phyloP scores from a whole-genome alignment of 35 echinoderm and acorn worm genomes.

The Ptychodera flava region DNA sequence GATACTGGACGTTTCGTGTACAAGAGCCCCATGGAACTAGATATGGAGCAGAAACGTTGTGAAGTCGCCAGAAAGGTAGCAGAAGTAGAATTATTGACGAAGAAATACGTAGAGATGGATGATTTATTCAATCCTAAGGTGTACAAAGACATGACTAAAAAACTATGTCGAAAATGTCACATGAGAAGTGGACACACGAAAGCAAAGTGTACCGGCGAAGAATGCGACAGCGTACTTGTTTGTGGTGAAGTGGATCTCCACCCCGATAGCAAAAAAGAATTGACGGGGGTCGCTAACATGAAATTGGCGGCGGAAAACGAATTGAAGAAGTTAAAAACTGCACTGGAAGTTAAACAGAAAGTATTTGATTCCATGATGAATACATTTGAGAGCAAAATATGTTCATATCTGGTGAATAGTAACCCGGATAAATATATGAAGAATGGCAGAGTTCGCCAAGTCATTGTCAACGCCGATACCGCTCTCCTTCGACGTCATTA shows the following conservation, averaged over 20 bases:
- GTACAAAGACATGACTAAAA: neutral
- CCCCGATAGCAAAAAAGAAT: neutral
- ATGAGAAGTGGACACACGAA: neutral
- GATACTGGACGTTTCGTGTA: too few species aligned
- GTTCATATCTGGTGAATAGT: neutral
- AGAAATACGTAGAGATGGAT: too few species aligned
- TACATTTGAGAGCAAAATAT: neutral
- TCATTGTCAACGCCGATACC: neutral
- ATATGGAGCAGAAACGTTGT: too few species aligned
- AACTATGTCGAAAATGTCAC: neutral
- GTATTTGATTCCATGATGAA: neutral
- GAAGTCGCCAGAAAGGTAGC: too few species aligned
- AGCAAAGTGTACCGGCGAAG: neutral
- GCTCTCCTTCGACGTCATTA: neutral
- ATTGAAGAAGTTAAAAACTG: neutral
- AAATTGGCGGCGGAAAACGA: neutral
- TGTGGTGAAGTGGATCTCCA: neutral
- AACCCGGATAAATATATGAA: neutral
- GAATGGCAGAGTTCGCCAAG: neutral
- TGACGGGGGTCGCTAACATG: neutral
- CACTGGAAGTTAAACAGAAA: neutral
- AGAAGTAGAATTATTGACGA: too few species aligned
- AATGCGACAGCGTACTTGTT: neutral
- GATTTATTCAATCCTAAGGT: too few species aligned
- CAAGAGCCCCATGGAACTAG: too few species aligned